Evolutionary conservation across 2,113 vertebrate genomes (phyloP).

Genomic region (Bolborhynchus lineola): DNA sequence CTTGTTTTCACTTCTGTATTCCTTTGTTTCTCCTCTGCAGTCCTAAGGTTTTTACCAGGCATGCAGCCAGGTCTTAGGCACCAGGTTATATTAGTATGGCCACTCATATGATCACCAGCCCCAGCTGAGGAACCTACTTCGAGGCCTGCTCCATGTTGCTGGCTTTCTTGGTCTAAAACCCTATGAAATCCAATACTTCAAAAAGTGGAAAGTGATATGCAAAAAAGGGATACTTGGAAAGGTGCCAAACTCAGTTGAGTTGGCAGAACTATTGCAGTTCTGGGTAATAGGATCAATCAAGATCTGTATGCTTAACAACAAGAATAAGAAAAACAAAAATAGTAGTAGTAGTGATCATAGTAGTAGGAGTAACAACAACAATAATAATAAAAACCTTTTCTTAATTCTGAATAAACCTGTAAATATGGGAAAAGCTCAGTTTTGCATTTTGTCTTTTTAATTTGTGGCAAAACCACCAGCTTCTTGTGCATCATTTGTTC

Average conservation of each 20-base stretch:
- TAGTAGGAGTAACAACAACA: background rate
- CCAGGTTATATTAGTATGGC: background rate
- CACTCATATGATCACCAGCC: background rate
- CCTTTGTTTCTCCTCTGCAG: background rate
- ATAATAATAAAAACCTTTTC: background rate
- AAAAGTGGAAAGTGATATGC: background rate
- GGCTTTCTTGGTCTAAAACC: background rate
- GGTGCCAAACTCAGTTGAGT: background rate
- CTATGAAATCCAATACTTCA: background rate
- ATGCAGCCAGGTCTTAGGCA: background rate
- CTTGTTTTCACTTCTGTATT: background rate
- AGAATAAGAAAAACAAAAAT: background rate
- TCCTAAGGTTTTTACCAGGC: background rate
- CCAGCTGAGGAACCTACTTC: background rate
- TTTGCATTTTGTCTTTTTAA: background rate
- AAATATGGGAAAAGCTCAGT: background rate
- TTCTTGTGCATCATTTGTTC: background rate
- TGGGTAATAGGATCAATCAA: background rate
- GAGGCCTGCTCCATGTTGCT: background rate
- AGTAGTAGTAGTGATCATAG: background rate
- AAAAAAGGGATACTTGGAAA: background rate
- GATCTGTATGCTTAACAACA: background rate
- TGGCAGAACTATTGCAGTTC: background rate
- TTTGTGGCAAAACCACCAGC: background rate
- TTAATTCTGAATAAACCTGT: background rate